phyloP scores from a whole-genome alignment of 2,888 invertebrate genomes.

The Deilephila elpenor region DNA sequence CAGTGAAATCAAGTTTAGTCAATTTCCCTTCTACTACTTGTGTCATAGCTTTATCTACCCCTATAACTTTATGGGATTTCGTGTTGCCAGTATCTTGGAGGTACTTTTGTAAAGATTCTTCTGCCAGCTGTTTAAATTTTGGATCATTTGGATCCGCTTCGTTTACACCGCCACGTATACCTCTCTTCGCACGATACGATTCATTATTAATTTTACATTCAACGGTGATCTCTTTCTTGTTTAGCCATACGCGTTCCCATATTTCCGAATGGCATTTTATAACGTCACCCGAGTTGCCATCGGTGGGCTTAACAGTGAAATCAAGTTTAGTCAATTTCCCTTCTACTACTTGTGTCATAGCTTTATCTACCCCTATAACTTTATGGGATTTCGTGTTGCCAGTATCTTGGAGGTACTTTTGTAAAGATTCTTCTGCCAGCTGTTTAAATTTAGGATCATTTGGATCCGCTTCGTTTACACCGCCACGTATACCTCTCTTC shows the following conservation, averaged over 20 bases:
- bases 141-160: slow-evolving; percentile 42
- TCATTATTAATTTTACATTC: slow-evolving; percentile 41
- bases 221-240: slow-evolving; percentile 46
- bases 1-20: slow-evolving; percentile 69
- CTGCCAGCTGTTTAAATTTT: slow-evolving; percentile 39
- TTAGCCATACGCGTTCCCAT: slow-evolving; percentile 81
- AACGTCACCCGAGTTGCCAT: slow-evolving; percentile 43
- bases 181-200: slow-evolving; percentile 36
- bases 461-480: slow-evolving; percentile 37
- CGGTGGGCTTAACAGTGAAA: slow-evolving; percentile 39
- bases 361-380: slow-evolving; percentile 61
- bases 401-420: slow-evolving; percentile 39
- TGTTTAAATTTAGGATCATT: slow-evolving; percentile 40
- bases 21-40: slow-evolving; percentile 78
- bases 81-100: slow-evolving; percentile 33
- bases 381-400: slow-evolving; percentile 36
- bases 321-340: slow-evolving; percentile 75
- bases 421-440: slow-evolving; percentile 42
- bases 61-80: slow-evolving; percentile 44
- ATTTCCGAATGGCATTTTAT: slow-evolving; percentile 72
- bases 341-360: slow-evolving; percentile 72
- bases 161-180: slow-evolving; percentile 32
- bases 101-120: slow-evolving; percentile 46
- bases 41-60: slow-evolving; percentile 60
- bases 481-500: slow-evolving; percentile 37